Conservation (phyloP, 53 echinoderm and acorn worm genomes). For the Holothuria scabra region DNA sequence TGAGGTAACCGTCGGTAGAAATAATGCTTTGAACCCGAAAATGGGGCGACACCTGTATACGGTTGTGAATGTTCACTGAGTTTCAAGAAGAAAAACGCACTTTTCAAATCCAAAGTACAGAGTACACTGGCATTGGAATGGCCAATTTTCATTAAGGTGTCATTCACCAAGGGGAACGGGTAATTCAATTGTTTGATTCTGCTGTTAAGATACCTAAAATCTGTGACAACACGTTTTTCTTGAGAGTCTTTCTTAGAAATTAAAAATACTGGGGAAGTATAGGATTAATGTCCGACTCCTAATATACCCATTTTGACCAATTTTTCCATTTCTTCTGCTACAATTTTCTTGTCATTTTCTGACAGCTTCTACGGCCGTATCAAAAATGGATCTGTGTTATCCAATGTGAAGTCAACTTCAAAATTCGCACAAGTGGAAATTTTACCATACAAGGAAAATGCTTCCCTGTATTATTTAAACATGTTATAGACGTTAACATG, state of each 20-base stretch:
- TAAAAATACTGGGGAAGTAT: conserved; percentile 41
- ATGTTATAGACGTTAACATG: background rate
- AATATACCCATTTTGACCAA: no score
- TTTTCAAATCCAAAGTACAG: background rate
- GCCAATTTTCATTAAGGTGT: background rate
- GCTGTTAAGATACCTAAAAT: conserved; percentile 16
- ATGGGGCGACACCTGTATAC: conserved; percentile 58
- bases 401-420: conserved; percentile 7
- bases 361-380: conserved; percentile 18
- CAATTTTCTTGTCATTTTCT: no score
- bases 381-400: conserved; percentile 27
- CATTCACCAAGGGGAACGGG: conserved; percentile 48
- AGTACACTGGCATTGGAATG: conserved; percentile 1
- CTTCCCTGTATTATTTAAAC: background rate
- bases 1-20: conserved; percentile 48
- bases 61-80: no score
- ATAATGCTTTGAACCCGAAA: conserved; percentile 61
- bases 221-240: no score
- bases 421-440: conserved; percentile 24
- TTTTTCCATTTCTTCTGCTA: no score
- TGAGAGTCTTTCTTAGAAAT: conserved; percentile 14
- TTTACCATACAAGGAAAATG: conserved; percentile 52
- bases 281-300: conserved; percentile 8
- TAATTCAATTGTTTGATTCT: conserved; percentile 31
- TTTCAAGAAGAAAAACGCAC: no score